Base-by-base conservation (phyloP, 2,113 vertebrate species). In the Tyrannus savana region DNA sequence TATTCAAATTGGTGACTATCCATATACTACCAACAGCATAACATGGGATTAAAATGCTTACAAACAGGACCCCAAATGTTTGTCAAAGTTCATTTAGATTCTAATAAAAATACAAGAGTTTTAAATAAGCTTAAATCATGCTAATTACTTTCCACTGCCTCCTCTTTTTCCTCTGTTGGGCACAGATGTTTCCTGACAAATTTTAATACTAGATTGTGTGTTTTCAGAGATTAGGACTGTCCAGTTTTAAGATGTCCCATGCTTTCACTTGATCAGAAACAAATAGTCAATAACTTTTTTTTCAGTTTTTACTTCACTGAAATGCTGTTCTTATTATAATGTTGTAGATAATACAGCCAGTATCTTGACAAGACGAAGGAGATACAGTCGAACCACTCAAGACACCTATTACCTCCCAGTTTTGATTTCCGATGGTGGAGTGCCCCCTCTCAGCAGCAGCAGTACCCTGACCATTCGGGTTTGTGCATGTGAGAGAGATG, bases 391-490 rank as follows among this genome's bases (percentile, higher is more conserved):
- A 81, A 97, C 92, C 75, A 97, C 97, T 74, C 99, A 99, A 96
- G 99, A 99, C 85, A 96, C 97, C 59, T 99, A 99, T 96, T 98
- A 98, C 94, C 98, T 99, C 62, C 98, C 98, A 3, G 97, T 99
- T 66, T 94, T 99, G 98, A 98, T 99, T 94, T 98, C 98, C 97
- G 99, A 99, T 31, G 98, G 98, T 22, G 99, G 99, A 73, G 98
- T 98, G 96, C 99, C 99, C 23, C 97, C 97, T 39, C 98, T 99
- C 88, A 99, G 98, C 97, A 99, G 99, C 97, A 99, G 99, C 94
- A 98, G 98, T 85, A 99, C 99, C 85, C 98, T 99, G 93, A 99
- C 98, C 8, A 98, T 99, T 91, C 97, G 98, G 39, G 99, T 99
- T 63, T 99, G 99, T 90, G 98, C 98, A 0, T 99, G 99, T 82